A percentile compares a stretch with the other conserved stretches of the same genome.
Evolutionary conservation across 2,113 vertebrate genomes (phyloP).

Genomic region (Archilochus colubris): DNA sequence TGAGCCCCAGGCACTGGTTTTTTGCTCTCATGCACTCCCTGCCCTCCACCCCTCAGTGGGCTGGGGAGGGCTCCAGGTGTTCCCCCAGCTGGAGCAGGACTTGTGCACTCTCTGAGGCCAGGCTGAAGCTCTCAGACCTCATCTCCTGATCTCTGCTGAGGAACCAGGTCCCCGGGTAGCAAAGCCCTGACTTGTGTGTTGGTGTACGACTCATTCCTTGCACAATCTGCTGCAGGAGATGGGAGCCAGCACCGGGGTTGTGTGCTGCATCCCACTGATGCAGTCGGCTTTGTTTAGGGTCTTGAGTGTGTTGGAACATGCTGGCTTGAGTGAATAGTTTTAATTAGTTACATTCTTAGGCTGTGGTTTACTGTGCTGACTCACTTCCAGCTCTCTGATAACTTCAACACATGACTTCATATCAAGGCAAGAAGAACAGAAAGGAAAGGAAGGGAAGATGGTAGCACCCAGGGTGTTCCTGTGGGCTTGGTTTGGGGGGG

Average conservation of each 20-base stretch:
- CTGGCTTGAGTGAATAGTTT: neutral
- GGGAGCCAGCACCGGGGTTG: neutral
- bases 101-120: neutral
- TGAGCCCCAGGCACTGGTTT: accelerated
- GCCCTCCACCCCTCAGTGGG: neutral
- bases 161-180: accelerated
- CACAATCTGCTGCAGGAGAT: neutral
- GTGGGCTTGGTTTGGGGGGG: neutral
- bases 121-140: neutral
- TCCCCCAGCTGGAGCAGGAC: neutral
- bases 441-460: neutral
- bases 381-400: slow-evolving; percentile 50
- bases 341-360: slow-evolving; percentile 1
- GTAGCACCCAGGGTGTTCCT: neutral
- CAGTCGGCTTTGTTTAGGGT: neutral
- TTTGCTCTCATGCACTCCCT: neutral
- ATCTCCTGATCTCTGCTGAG: neutral
- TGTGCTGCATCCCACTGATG: neutral
- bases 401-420: neutral
- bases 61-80: neutral
- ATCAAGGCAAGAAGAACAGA: neutral
- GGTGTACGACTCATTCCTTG: accelerated
- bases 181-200: accelerated
- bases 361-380: slow-evolving; percentile 42
- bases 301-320: neutral